Percentiles rank a stretch among this genome's conserved stretches.
phyloP scores from a whole-genome alignment of 2,888 invertebrate genomes.

The Lysandra coridon region DNA sequence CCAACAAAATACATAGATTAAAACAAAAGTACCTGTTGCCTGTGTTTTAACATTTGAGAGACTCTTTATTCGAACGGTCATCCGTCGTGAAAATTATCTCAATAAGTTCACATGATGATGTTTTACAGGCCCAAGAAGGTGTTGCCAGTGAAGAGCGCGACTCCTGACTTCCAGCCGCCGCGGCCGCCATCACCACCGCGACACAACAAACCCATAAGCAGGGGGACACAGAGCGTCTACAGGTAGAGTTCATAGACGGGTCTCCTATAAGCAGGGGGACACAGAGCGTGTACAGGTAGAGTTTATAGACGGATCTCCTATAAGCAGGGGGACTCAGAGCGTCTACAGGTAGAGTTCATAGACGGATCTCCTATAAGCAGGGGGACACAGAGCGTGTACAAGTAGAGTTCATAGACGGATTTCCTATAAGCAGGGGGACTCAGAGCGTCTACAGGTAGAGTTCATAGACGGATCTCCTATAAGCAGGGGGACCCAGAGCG shows the following conservation, averaged over 20 bases:
- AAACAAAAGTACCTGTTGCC: no score
- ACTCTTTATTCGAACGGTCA: not conserved
- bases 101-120: not conserved
- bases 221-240: constrained; percentile 84
- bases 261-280: not conserved
- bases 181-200: constrained; percentile 41
- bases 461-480: no score
- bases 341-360: no score
- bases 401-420: no score
- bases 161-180: constrained; percentile 60
- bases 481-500: no score
- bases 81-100: not conserved
- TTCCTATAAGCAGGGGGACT: no score
- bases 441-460: no score
- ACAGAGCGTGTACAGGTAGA: no score
- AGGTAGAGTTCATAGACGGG: constrained; percentile 47
- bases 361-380: no score
- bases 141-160: constrained; percentile 47
- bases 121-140: constrained; percentile 58
- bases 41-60: no score
- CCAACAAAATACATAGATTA: no score
- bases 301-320: not conserved
- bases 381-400: no score
- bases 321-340: not conserved
- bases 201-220: constrained; percentile 55